Conservation (phyloP, 2,113 vertebrate genomes). For the Equus quagga region DNA sequence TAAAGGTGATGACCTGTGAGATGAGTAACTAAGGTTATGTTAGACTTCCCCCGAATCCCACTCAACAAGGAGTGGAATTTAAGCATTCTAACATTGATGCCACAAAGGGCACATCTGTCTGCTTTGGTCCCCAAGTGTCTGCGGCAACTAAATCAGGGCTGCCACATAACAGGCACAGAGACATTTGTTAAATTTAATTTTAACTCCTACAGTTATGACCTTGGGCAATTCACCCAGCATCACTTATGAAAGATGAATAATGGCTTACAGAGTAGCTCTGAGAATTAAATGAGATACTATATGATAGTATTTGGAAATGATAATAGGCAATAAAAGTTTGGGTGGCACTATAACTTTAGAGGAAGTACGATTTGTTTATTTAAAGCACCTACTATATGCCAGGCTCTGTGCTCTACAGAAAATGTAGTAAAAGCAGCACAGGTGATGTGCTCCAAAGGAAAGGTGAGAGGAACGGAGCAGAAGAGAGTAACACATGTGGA, state of each 20-base stretch:
- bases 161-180: neutral
- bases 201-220: neutral
- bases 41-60: neutral
- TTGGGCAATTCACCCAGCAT: neutral
- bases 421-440: neutral
- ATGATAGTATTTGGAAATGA: neutral
- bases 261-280: neutral
- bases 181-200: neutral
- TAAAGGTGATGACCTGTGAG: neutral
- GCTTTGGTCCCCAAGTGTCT: neutral
- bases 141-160: neutral
- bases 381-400: neutral
- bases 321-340: neutral
- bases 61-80: neutral
- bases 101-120: neutral
- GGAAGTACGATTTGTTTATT: neutral
- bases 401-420: neutral
- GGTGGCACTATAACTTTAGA: neutral
- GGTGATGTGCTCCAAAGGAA: neutral
- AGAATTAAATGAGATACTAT: constrained; percentile 29
- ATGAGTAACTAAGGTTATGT: neutral
- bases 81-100: neutral
- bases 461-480: neutral
- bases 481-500: neutral
- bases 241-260: constrained; percentile 40